Percentiles rank a stretch among this genome's conserved stretches.
Conservation (phyloP, 2,888 invertebrate genomes). For the Alloplasta piceator region DNA sequence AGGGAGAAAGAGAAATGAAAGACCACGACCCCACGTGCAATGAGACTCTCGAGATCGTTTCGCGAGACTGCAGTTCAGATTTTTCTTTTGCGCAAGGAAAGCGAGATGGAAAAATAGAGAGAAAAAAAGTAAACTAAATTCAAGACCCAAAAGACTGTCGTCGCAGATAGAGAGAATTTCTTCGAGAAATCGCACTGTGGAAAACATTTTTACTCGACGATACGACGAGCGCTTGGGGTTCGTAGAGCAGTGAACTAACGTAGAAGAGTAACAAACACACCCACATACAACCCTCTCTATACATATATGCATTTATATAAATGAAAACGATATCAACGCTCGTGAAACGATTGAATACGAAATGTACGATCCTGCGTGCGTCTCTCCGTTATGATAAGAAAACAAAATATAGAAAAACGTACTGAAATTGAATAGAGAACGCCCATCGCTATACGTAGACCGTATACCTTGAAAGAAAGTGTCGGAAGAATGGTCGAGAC, state of each 20-base stretch:
- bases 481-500: conserved; percentile 17
- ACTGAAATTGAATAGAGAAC: conserved; percentile 37
- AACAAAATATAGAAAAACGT: conserved; percentile 29
- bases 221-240: not conserved
- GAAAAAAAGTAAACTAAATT: conserved; percentile 39
- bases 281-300: not conserved
- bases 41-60: conserved; percentile 38
- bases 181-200: conserved; percentile 39
- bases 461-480: not conserved
- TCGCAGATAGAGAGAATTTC: conserved; percentile 58
- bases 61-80: conserved; percentile 50
- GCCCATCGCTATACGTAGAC: not conserved
- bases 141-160: conserved; percentile 24
- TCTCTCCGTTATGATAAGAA: conserved; percentile 7
- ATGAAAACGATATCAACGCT: conserved; percentile 13
- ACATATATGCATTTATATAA: not conserved
- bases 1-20: not conserved
- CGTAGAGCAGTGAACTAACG: conserved; percentile 5
- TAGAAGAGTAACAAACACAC: conserved; percentile 2
- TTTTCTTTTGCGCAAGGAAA: conserved; percentile 33
- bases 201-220: conserved; percentile 46
- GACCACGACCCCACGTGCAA: conserved; percentile 31
- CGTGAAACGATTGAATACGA: conserved; percentile 52
- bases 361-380: conserved; percentile 42
- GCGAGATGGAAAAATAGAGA: not conserved